Evolutionary conservation across 2,888 invertebrate species (phyloP), one percentile per base, ranked within the genome.

Genomic region (Phortica magna): DNA sequence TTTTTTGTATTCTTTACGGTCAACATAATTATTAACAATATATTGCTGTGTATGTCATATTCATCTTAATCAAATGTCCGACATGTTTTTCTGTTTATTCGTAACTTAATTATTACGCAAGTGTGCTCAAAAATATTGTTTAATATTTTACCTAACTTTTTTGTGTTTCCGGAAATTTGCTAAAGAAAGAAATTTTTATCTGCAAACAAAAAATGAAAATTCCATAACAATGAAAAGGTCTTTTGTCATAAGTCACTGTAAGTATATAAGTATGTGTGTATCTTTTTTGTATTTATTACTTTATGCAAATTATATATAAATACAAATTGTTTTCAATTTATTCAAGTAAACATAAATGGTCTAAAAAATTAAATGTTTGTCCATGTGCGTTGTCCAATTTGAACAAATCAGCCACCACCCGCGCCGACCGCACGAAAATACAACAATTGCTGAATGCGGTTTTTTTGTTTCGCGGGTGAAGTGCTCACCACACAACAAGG

Each of bases 291-390:
- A 86, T 82, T 82, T 84, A 82, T 85, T 84, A 82, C 83, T 84
- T 81, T 83, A 82, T 87, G 83, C 82, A 84, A 84, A 84, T 86
- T 83, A 74, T 76, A 78, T 84, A 81, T 82, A 87, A 83, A 87
- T 80, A 84, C 76, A 84, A 87, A 87, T 87, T 81, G 84, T 78
- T 87, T 87, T 83, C 78, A 80, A 83, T 85, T 85, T 82, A 76
- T 83, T 76, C 77, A 74, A 76, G 78, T 79, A 85, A 85, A 84
- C 79, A 80, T 77, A 76, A 76, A 73, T 77, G 75, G 57, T 53
- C 22, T 68, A 72, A 75, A 61, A 67, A 57, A 31, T 64, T 74
- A 84, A 83, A 84, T 80, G 82, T 81, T 78, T 80, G 77, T 70
- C 67, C 43, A 55, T 71, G 70, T 68, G 68, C 68, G 22, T 19